Evolutionary conservation across 2,113 vertebrate genomes (phyloP), one percentile per base, ranked within the genome.

Genomic region (Uria aalge): DNA sequence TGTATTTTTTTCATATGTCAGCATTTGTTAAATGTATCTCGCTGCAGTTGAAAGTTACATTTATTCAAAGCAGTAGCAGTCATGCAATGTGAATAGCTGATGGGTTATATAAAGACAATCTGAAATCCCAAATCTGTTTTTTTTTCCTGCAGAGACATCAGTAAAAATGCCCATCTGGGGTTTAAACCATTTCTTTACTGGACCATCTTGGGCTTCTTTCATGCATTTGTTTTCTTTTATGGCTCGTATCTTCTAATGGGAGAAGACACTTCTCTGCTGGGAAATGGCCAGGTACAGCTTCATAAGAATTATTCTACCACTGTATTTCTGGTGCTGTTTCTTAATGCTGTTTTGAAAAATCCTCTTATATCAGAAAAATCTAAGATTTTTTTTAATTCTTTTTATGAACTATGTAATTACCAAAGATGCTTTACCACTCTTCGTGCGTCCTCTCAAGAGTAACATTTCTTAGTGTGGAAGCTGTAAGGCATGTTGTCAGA

Each of bases 221-320:
- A 99, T 68, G 99, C 99, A 79, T 99, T 99, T 87, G 97, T 99
- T 96, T 99, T 99, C 98, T 99, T 99, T 97, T 99, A 99, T 85
- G 99, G 99, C 43, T 99, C 99, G 0, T 99, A 99, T 98, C 98
- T 99, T 96, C 98, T 99, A 78, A 99, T 99, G 98, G 99, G 99
- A 90, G 98, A 99, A 97, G 99, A 99, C 97, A 99, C 98, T 85
- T 99, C 99, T 45, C 98, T 99, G 43, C 98, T 99, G 98, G 99
- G 99, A 97, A 99, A 99, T 79, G 99, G 99, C 96, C 99, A 99
- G 99, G 99, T 99, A 98, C 89, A 97, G 36, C 77, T 85, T 56
- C 21, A 29, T n/a, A 38, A n/a, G n/a, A 30, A n/a, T 94, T 93
- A 68, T 88, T 82, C 56, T 89, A 36, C 20, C 6, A 17, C 10